These are phyloP conservation scores for Trematomus bernacchii DNA, from an alignment of 2,797 vertebrate genomes.

Conservation along the genomic window DNA sequence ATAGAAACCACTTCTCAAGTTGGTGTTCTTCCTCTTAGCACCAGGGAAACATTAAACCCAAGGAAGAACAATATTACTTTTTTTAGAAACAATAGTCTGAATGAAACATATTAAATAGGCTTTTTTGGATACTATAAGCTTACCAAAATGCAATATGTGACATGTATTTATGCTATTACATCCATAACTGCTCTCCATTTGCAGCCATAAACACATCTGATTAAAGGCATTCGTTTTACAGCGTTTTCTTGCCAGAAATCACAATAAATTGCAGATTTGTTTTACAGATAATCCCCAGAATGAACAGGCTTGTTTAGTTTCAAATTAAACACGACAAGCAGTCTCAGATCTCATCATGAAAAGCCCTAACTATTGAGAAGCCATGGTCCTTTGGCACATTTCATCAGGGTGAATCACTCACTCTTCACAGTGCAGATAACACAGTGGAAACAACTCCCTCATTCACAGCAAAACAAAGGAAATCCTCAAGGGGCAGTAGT, in stretches of 20 bases:
- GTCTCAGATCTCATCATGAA: constrained; percentile 10
- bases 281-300: constrained; percentile 8
- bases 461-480: constrained; percentile 73
- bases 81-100: constrained; percentile 1
- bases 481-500: constrained; percentile 32
- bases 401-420: constrained; percentile 69
- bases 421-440: constrained; percentile 69
- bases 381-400: constrained; percentile 54
- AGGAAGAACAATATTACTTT: constrained; percentile 22
- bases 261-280: constrained; percentile 1
- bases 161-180: neutral
- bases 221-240: neutral
- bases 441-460: constrained; percentile 63
- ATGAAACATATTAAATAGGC: neutral
- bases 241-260: constrained; percentile 11
- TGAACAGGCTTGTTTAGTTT: constrained; percentile 2
- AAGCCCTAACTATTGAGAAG: constrained; percentile 14
- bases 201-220: neutral
- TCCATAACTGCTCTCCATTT: neutral
- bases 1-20: constrained; percentile 20
- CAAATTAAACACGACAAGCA: constrained; percentile 1
- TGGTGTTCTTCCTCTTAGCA: constrained; percentile 42
- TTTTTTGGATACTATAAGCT: neutral
- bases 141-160: neutral
- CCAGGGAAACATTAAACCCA: constrained; percentile 27